Conservation (phyloP, 2,888 invertebrate genomes). For the Epirrita christyi region DNA sequence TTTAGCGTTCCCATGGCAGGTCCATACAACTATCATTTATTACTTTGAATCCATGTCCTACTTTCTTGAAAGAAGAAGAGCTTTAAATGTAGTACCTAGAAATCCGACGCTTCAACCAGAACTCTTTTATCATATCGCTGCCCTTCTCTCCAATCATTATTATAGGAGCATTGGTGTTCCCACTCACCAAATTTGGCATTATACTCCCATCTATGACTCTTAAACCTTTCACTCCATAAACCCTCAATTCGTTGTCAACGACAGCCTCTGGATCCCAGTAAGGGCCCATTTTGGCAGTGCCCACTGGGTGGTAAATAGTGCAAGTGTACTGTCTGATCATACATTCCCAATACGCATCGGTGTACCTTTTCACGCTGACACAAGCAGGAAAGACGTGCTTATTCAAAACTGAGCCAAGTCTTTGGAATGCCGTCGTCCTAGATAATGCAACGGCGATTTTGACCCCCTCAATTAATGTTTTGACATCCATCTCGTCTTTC, state of each 20-base stretch:
- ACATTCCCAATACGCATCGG: conserved; percentile 94
- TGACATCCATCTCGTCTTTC: conserved; percentile 90
- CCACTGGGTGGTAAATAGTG: conserved; percentile 94
- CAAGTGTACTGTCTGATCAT: conserved; percentile 93
- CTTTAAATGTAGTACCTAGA: conserved; percentile 70
- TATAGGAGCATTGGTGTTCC: conserved; percentile 93
- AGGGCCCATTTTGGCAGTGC: conserved; percentile 96
- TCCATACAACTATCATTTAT: conserved; percentile 1
- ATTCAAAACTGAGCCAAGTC: conserved; percentile 89
- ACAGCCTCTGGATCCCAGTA: conserved; percentile 93
- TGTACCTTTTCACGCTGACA: conserved; percentile 86
- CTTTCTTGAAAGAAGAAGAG: conserved; percentile 1
- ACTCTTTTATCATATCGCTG: conserved; percentile 93
- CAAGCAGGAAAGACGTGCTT: conserved; percentile 92
- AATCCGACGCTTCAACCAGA: conserved; percentile 87
- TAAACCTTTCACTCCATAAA: conserved; percentile 91
- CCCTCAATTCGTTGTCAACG: conserved; percentile 91
- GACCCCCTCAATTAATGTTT: conserved; percentile 92
- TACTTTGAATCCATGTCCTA: not conserved
- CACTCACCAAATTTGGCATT: conserved; percentile 94
- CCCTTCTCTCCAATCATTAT: conserved; percentile 97
- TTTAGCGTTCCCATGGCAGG: conserved; percentile 10
- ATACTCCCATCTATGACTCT: conserved; percentile 94
- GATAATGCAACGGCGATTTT: conserved; percentile 93
- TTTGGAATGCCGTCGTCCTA: conserved; percentile 90